Evolutionary conservation across 2,113 vertebrate species (phyloP).

Genomic region (Heterotilapia buettikoferi): DNA sequence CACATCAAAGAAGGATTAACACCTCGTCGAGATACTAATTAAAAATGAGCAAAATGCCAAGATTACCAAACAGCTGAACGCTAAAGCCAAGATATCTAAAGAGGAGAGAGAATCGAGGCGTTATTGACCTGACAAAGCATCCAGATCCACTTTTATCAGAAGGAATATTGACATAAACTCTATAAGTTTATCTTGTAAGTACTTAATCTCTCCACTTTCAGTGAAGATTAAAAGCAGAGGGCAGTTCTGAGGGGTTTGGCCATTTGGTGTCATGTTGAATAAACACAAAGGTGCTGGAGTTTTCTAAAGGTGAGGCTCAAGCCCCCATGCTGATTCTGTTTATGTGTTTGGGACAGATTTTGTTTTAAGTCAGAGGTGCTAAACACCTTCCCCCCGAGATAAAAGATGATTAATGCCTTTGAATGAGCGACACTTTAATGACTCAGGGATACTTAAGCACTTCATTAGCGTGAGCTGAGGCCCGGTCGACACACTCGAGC

Average conservation of each 20-base stretch:
- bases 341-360: conserved; percentile 55
- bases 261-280: conserved; percentile 74
- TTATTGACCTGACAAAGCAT: not conserved
- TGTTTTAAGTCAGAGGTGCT: conserved; percentile 65
- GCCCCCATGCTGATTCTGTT: conserved; percentile 53
- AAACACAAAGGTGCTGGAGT: conserved; percentile 68
- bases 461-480: conserved; percentile 65
- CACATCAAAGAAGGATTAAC: conserved; percentile 57
- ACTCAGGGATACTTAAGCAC: conserved; percentile 62
- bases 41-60: not conserved
- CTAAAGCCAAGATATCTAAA: not conserved
- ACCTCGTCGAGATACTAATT: not conserved
- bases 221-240: not conserved
- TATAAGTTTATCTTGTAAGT: not conserved
- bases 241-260: conserved; percentile 6
- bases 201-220: not conserved
- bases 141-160: not conserved
- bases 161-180: not conserved
- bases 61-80: not conserved
- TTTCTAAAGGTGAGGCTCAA: conserved; percentile 31
- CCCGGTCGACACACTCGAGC: conserved; percentile 45
- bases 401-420: conserved; percentile 70
- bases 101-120: not conserved
- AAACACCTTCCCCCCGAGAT: conserved; percentile 62
- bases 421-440: conserved; percentile 60